Percentiles rank a stretch among this genome's conserved stretches.
Evolutionary conservation across 2,888 invertebrate species (phyloP).

Genomic region (Caenorhabditis auriculariae): DNA sequence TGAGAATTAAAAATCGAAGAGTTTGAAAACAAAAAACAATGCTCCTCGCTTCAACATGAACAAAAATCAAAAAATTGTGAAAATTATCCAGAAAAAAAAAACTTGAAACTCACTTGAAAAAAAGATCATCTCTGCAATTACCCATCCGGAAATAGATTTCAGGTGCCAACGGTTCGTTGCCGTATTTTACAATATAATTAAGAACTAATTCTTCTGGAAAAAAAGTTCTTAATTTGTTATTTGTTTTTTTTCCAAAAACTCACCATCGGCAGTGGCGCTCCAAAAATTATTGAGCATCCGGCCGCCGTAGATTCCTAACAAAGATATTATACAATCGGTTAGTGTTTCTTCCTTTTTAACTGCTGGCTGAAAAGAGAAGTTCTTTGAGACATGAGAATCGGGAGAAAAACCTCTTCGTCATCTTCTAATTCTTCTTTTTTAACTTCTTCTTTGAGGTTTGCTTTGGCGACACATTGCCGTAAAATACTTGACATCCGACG

Average conservation of each 20-base stretch:
- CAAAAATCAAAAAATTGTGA: too few relatives aligned
- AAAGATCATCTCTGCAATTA: constrained; percentile 13
- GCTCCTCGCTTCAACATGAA: too few relatives aligned
- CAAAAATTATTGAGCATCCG: constrained; percentile 44
- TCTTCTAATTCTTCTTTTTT: constrained; percentile 1
- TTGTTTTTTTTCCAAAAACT: constrained; percentile 11
- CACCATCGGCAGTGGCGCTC: constrained; percentile 36
- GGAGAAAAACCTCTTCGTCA: constrained; percentile 2
- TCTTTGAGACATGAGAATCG: background rate
- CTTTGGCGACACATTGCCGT: constrained; percentile 3
- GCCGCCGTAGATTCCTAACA: constrained; percentile 43
- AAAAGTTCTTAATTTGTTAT: too few relatives aligned
- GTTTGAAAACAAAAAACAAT: too few relatives aligned
- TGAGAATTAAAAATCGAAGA: too few relatives aligned
- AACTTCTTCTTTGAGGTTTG: background rate
- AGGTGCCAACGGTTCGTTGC: background rate
- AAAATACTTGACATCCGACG: constrained; percentile 18
- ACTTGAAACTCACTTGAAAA: constrained; percentile 7
- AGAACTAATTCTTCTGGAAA: constrained; percentile 13
- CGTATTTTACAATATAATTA: background rate
- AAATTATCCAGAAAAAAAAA: too few relatives aligned
- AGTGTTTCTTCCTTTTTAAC: constrained; percentile 11
- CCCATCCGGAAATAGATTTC: constrained; percentile 12
- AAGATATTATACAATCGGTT: constrained; percentile 15
- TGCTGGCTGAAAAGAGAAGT: too few relatives aligned